Evolutionary conservation across 2,797 vertebrate genomes (phyloP).

Genomic region (Hippoglossus hippoglossus): DNA sequence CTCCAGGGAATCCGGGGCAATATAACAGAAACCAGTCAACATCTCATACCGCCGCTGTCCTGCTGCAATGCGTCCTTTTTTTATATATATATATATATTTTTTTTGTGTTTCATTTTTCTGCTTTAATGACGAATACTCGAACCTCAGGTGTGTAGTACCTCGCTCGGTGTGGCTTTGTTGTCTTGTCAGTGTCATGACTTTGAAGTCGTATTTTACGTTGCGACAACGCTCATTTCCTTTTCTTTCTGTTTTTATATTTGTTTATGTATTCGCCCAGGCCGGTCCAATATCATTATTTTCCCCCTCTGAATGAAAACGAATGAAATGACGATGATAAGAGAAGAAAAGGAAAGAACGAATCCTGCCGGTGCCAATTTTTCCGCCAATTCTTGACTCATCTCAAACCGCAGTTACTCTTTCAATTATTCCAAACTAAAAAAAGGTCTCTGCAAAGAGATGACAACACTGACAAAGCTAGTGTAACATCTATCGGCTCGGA

Average conservation of each 20-base stretch:
- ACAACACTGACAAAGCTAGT: constrained; percentile 80
- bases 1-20: constrained; percentile 72
- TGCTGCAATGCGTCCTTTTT: constrained; percentile 17
- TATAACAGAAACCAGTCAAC: constrained; percentile 70
- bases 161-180: constrained; percentile 74
- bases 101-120: constrained; percentile 63
- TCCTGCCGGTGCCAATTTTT: constrained; percentile 53
- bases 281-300: constrained; percentile 75
- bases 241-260: constrained; percentile 47
- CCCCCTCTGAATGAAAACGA: constrained; percentile 46
- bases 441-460: constrained; percentile 71
- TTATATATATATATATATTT: neutral
- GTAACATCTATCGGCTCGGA: constrained; percentile 79
- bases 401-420: constrained; percentile 81
- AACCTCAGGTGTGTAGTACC: constrained; percentile 73
- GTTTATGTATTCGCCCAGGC: constrained; percentile 55
- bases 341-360: constrained; percentile 28
- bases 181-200: constrained; percentile 76
- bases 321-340: constrained; percentile 58
- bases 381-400: constrained; percentile 52
- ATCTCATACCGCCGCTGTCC: constrained; percentile 60
- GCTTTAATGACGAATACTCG: constrained; percentile 68
- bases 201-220: constrained; percentile 75
- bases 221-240: constrained; percentile 58
- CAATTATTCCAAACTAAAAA: constrained; percentile 82